A percentile compares a stretch with the other conserved stretches of the same genome.
These are phyloP conservation scores for Temnopleurus reevesii DNA, from an alignment of 53 echinoderm and acorn worm species.

Conservation along the genomic window DNA sequence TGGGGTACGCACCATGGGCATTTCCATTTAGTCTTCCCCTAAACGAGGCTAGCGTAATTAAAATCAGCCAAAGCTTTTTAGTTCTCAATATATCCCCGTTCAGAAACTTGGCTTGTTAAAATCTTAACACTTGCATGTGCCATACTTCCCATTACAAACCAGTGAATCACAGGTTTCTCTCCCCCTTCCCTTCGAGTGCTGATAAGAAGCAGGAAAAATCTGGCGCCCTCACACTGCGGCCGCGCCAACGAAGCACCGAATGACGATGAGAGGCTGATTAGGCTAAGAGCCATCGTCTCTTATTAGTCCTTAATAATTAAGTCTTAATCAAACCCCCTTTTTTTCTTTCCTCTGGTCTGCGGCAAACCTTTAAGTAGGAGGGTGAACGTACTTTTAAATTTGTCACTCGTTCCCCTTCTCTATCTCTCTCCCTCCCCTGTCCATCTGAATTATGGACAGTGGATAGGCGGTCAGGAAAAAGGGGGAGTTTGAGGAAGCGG, in stretches of 20 bases:
- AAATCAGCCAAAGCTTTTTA: slow-evolving; percentile 2
- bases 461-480: slow-evolving; percentile 44
- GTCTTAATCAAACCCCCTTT: slow-evolving; percentile 52
- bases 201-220: slow-evolving; percentile 31
- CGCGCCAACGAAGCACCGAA: slow-evolving; percentile 19
- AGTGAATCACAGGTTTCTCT: slow-evolving; percentile 46
- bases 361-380: neutral
- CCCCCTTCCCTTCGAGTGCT: neutral
- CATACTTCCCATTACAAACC: slow-evolving; percentile 10
- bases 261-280: slow-evolving; percentile 34
- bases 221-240: slow-evolving; percentile 21
- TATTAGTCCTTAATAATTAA: slow-evolving; percentile 53
- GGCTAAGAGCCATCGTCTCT: slow-evolving; percentile 11
- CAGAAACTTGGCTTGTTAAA: neutral
- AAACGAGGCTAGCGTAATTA: slow-evolving; percentile 17
- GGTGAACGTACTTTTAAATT: slow-evolving; percentile 50
- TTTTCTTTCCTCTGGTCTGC: slow-evolving; percentile 18
- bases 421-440: slow-evolving; percentile 14
- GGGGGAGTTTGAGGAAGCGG: slow-evolving; percentile 37
- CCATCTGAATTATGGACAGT: slow-evolving; percentile 21
- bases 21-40: slow-evolving; percentile 31
- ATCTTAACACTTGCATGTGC: neutral
- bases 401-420: slow-evolving; percentile 1
- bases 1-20: slow-evolving; percentile 36
- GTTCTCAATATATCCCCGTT: neutral